A percentile compares a stretch with the other conserved stretches of the same genome.
These are phyloP conservation scores for Euclidia mi DNA, from an alignment of 2,888 invertebrate genomes.

Conservation along the genomic window DNA sequence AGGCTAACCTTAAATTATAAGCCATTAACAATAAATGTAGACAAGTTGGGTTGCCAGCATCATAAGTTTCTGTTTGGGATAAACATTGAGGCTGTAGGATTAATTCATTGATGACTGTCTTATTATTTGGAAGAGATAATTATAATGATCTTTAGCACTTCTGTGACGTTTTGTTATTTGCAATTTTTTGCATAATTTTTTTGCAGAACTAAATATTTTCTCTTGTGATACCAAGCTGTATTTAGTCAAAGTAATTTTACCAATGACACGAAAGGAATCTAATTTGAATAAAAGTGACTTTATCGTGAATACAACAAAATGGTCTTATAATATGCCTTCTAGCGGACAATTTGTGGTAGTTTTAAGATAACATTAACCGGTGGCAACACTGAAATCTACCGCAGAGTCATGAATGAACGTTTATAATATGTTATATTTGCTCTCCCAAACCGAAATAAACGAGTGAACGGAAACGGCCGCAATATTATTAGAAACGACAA, in stretches of 20 bases:
- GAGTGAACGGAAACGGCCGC: slow-evolving; percentile 88
- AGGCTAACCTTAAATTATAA: slow-evolving; percentile 70
- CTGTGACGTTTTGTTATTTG: no score
- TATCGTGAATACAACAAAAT: slow-evolving; percentile 7
- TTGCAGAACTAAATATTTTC: no score
- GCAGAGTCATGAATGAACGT: slow-evolving; percentile 77
- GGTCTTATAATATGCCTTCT: slow-evolving; percentile 1
- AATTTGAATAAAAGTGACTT: not conserved
- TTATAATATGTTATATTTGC: slow-evolving; percentile 84
- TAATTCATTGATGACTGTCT: no score
- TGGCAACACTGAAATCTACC: slow-evolving; percentile 48
- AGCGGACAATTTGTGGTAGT: slow-evolving; percentile 21
- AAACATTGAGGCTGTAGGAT: not conserved
- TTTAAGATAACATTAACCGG: slow-evolving; percentile 30
- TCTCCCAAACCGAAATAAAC: slow-evolving; percentile 87
- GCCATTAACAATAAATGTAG: slow-evolving; percentile 72
- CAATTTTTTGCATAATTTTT: no score
- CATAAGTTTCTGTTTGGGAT: slow-evolving; percentile 14
- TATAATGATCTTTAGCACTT: not conserved
- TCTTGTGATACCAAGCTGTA: no score
- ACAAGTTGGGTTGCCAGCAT: slow-evolving; percentile 39
- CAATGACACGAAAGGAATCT: not conserved
- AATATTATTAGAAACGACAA: slow-evolving; percentile 89
- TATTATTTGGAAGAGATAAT: no score
- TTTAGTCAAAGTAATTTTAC: no score